Conservation (phyloP, 1,140 invertebrate genomes). For the Pogonognathellus flavescens region DNA sequence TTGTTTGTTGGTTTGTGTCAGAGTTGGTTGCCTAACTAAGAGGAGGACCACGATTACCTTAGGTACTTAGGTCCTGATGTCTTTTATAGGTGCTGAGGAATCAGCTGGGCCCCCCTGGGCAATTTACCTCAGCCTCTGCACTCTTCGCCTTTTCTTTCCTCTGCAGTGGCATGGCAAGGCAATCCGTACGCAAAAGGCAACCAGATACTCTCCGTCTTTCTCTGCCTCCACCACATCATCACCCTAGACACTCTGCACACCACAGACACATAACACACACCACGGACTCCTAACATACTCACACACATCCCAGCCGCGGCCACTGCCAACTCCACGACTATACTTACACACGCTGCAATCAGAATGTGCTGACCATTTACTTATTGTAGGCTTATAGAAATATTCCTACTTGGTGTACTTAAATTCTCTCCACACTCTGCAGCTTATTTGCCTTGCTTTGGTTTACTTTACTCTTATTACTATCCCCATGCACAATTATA, state of each 20-base stretch:
- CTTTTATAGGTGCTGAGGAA: constrained; percentile 59
- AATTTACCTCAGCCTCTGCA: constrained; percentile 27
- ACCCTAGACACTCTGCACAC: background rate
- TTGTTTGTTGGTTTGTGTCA: constrained; percentile 40
- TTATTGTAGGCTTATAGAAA: no score
- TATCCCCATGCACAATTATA: background rate
- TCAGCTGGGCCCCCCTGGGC: constrained; percentile 54
- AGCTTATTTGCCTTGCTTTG: background rate
- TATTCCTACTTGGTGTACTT: no score
- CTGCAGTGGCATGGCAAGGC: constrained; percentile 13
- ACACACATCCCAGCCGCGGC: background rate
- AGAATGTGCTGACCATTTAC: constrained; percentile 26
- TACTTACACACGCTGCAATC: no score
- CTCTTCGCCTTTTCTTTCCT: constrained; percentile 16
- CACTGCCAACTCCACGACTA: no score
- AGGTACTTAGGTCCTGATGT: constrained; percentile 59
- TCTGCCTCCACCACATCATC: background rate
- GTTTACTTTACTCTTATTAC: background rate
- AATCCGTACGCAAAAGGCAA: constrained; percentile 9
- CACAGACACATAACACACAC: background rate
- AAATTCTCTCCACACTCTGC: background rate
- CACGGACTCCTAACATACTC: background rate
- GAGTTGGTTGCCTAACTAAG: constrained; percentile 56
- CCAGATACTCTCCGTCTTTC: background rate
- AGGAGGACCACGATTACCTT: constrained; percentile 60